Base-by-base conservation (phyloP, 2,797 vertebrate genomes). In the Somateria mollissima region DNA sequence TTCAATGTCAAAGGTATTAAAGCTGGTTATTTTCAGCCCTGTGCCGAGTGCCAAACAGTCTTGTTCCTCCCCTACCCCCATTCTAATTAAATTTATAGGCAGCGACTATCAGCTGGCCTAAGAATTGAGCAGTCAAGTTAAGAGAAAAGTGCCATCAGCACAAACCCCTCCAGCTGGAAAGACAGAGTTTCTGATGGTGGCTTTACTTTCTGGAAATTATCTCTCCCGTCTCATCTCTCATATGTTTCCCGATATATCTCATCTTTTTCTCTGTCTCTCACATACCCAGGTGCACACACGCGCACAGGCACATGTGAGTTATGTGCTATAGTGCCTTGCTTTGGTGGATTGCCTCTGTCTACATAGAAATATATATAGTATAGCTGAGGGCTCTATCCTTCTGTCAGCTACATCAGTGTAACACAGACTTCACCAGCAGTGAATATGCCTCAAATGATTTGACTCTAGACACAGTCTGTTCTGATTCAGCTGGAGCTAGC, bases 1-100 rank as follows among this genome's bases (percentile, higher is more conserved):
- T 90, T 96, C 95, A 69, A 13, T 95, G 95, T 96, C 90, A 90
- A 75, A 94, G 91, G 73, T 87, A 92, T 96, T 86, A 95, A 92
- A 96, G 61, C 86, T 53, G 62, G 54, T 89, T 93, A 90, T 96
- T 94, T 92, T 67, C 95, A 94, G 94, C 11, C 0, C 89, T 81
- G 91, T 92, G 75, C 90, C 84, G 78, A 67, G 85, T 20, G 62
- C 74, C 0, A 4, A 56, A 72, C 70, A 28, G 30, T 30, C 66
- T 75, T 72, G 53, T 84, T 79, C 82, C 64, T 84, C 67, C 92
- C 73, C 84, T 91, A 54, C 65, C 89, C 25, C 56, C 43, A 36
- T 66, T 91, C 76, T 96, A 90, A 83, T 93, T 96, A 91, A 82
- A 87, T 94, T 95, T 97, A 92, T 86, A 54, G 7, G 74, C 91